Base-by-base conservation (phyloP, 2,888 invertebrate species). In the Alviniconcha strummeri region DNA sequence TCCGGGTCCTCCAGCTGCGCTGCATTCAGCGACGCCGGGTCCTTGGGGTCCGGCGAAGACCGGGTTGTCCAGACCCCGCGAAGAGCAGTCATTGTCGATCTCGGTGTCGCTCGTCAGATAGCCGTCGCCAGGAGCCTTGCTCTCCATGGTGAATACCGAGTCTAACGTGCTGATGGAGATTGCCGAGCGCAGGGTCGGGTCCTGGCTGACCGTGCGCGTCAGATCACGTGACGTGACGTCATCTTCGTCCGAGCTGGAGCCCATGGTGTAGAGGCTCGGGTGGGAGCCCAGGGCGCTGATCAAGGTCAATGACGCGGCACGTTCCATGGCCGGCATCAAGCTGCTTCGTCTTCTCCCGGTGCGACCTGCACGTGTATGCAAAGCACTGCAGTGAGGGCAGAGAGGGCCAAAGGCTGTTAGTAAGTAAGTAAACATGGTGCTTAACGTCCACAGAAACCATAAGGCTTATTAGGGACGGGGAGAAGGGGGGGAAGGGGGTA, bases 211-310 rank as follows among this genome's bases (percentile, higher is more conserved):
- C 57, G 74, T 60, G n/a, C 75, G 54, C 8, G 67, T 80, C 54
- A 83, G 75, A 55, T 83, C 80, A 57, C 74, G 69, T 36, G 57
- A 82, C 67, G 56, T 55, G 6, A 60, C n/a, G 64, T 85, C 82
- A n/a, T 88, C 86, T 0, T 89, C 89, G 11, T 89, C 89, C 17
- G 88, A 88, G 17, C 88, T 87, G 13, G 88, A 88, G 9, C 84
- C 87, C 82, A 87, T 88, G 64, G 85, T 80, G 81, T 90, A 88
- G 1, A 89, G 76, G 64, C 88, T 87, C 0, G 89, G 90, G 55
- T 87, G 83, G 54, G 89, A 89, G 8, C 90, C 90, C 72, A 90
- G 87, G 1, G 90, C 89, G 80, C 90, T 89, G 19, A 90, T 87
- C n/a, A 86, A 67, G 81, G 86, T 86, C 83, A 86, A 57, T 5